Conservation (phyloP, 2,888 invertebrate genomes). For the Shargacucullia verbasci region DNA sequence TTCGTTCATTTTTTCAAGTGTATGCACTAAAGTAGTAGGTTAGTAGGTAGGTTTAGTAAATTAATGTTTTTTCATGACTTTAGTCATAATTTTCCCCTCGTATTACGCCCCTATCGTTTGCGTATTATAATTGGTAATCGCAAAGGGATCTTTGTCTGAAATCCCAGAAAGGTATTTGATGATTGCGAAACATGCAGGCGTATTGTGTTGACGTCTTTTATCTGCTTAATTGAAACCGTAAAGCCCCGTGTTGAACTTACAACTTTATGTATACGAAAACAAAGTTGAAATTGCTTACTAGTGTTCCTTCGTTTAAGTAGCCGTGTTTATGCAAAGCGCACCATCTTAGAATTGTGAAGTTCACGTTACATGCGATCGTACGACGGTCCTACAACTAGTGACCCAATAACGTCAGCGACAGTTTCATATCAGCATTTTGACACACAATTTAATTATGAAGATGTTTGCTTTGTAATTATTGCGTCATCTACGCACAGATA, state of each 20-base stretch:
- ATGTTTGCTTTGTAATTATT: conserved; percentile 66
- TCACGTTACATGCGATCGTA: conserved; percentile 70
- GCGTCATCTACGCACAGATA: conserved; percentile 52
- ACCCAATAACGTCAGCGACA: conserved; percentile 75
- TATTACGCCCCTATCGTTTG: conserved; percentile 42
- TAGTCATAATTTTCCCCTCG: conserved; percentile 4
- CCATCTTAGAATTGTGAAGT: conserved; percentile 63
- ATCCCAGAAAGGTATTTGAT: conserved; percentile 60
- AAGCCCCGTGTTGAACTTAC: conserved; percentile 8
- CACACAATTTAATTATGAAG: conserved; percentile 70
- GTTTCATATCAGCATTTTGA: conserved; percentile 74
- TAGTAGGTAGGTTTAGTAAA: conserved; percentile 24
- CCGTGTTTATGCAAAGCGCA: conserved; percentile 30
- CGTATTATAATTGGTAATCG: conserved; percentile 32
- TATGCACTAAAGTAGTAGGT: conserved; percentile 21
- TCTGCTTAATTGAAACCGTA: conserved; percentile 32
- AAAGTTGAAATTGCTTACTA: conserved; percentile 24
- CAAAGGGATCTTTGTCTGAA: conserved; percentile 52
- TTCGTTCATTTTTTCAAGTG: conserved; percentile 7
- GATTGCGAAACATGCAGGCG: conserved; percentile 64
- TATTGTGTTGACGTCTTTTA: conserved; percentile 63
- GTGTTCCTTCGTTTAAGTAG: conserved; percentile 14
- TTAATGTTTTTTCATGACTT: conserved; percentile 20
- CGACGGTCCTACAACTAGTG: conserved; percentile 65
- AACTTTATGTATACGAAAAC: conserved; percentile 9